Evolutionary conservation across 1,140 invertebrate species (phyloP), one percentile per base, ranked within the genome.

Genomic region (Delia radicum): DNA sequence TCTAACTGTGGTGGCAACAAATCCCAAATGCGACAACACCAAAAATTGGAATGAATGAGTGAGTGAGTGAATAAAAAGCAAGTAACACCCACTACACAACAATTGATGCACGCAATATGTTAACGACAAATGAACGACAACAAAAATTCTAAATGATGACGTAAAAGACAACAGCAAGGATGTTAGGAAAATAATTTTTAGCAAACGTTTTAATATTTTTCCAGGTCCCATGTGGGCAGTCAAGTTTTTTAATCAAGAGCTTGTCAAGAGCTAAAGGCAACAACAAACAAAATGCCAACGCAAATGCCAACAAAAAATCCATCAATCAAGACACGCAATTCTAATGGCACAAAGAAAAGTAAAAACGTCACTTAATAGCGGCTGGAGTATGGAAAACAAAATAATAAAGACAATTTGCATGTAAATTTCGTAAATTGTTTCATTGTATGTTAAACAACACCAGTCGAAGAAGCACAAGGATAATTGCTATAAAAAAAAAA

Each of bases 221-320:
- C 61, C 48, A 74, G 79, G 82, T 84, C 82, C 82, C 82, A 84
- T 84, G 82, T 84, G 82, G 84, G 81, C 82, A 79, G 82, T 84
- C 82, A 82, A 84, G 82, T 84, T 84, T 84, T 84, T 84, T 84
- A 84, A 84, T 84, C 82, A 84, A 84, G 81, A 79, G 80, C 82
- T 80, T 84, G 82, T 84, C 82, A 84, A 82, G 80, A 84, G 79
- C 82, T 81, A 24, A 82, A 81, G 81, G 81, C 82, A 82, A 83
- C 81, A 78, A 80, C 82, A 79, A 80, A 78, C 81, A 82, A 82
- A 82, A 65, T 42, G n/a, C n/a, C n/a, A n/a, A n/a, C n/a, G 62
- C 48, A 71, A 75, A 76, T 76, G 69, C 69, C 75, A 71, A 29
- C 61, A 73, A 73, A 48, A 31, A 24, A 84, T 82, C 81, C 82